Evolutionary conservation across 2,113 vertebrate genomes (phyloP).

Genomic region (Spilogale gracilis): DNA sequence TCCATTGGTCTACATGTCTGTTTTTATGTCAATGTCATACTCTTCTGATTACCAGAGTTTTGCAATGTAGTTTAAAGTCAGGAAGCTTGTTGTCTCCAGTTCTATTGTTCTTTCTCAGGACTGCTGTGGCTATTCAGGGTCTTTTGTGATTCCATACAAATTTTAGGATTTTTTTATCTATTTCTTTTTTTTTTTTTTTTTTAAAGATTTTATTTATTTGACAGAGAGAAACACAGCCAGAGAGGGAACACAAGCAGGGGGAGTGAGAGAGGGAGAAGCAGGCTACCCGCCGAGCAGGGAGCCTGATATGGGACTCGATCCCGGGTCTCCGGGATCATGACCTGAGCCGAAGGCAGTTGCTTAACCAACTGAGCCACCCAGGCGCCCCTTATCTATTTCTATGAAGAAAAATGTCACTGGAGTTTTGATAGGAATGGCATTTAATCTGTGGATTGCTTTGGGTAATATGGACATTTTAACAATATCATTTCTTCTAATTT

Average conservation of each 20-base stretch:
- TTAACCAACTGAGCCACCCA: no score
- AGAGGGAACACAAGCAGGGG: no score
- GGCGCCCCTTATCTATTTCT: neutral
- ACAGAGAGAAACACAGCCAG: no score
- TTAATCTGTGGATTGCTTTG: neutral
- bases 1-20: neutral
- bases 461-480: neutral
- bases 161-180: neutral
- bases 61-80: neutral
- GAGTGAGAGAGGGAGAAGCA: no score
- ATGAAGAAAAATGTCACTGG: neutral
- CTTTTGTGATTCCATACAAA: neutral
- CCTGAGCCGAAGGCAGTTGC: no score
- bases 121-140: neutral
- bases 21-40: neutral
- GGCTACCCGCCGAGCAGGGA: no score
- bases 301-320: no score
- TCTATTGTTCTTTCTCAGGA: neutral
- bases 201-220: no score
- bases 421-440: neutral
- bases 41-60: neutral
- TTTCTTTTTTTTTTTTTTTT: no score
- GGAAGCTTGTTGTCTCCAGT: neutral
- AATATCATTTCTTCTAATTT: neutral
- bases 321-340: no score